These are phyloP conservation scores for Seira sanloemensis DNA, from an alignment of 2,888 invertebrate species.

Conservation along the genomic window DNA sequence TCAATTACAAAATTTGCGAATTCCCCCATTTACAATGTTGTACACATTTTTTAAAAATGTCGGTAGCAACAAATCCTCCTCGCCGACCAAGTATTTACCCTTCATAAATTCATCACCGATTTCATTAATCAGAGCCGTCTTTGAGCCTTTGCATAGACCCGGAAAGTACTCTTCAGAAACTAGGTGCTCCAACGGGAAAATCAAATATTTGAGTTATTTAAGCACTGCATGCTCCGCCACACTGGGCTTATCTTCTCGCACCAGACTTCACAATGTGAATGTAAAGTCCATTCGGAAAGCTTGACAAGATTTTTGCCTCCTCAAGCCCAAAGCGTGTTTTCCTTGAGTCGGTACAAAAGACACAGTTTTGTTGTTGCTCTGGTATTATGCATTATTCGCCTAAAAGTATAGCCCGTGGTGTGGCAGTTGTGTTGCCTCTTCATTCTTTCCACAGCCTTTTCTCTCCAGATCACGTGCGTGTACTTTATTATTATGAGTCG, in stretches of 20 bases:
- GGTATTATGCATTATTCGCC: neutral
- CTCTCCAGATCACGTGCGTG: neutral
- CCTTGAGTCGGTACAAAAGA: neutral
- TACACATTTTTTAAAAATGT: no score
- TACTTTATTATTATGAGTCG: neutral
- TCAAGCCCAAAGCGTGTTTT: no score
- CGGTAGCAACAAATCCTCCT: no score
- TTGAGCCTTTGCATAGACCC: no score
- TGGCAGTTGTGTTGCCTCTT: neutral
- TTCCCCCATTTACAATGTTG: no score
- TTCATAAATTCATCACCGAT: no score
- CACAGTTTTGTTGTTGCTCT: neutral
- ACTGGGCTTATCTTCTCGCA: constrained; percentile 6
- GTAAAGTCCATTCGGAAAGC: neutral
- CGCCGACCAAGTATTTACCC: no score
- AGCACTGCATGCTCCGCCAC: neutral
- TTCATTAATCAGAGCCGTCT: no score
- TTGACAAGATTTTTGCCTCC: neutral
- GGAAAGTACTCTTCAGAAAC: no score
- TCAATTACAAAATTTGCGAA: no score
- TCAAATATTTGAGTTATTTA: neutral
- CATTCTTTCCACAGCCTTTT: neutral
- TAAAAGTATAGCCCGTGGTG: neutral
- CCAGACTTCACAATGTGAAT: constrained; percentile 12
- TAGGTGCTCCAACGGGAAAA: neutral